Evolutionary conservation across 1,140 invertebrate species (phyloP).

Genomic region (Aphelenchoides avenae): DNA sequence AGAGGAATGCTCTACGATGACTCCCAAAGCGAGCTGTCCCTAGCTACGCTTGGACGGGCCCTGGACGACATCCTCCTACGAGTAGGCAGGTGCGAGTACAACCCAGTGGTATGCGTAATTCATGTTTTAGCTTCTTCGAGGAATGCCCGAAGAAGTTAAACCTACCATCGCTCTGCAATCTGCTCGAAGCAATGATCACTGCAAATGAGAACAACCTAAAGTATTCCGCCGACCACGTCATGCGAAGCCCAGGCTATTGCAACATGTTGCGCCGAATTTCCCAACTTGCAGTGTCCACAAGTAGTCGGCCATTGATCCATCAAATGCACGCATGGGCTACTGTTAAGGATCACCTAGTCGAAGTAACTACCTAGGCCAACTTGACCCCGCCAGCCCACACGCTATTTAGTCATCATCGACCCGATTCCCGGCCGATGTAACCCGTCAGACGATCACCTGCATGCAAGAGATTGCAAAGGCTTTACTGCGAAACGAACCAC

Average conservation of each 20-base stretch:
- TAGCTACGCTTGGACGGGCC: slow-evolving; percentile 22
- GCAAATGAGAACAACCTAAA: slow-evolving; percentile 26
- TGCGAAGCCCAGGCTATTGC: neutral
- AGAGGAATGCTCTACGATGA: slow-evolving; percentile 9
- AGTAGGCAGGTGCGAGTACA: slow-evolving; percentile 19
- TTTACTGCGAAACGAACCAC: slow-evolving; percentile 11
- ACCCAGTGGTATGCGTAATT: neutral
- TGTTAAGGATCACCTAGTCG: slow-evolving; percentile 26
- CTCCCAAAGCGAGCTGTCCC: slow-evolving; percentile 28
- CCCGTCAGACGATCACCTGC: slow-evolving; percentile 3
- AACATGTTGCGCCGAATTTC: slow-evolving; percentile 14
- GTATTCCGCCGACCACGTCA: neutral
- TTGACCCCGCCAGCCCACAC: neutral
- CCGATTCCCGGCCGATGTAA: slow-evolving; percentile 25
- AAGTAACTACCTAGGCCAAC: neutral
- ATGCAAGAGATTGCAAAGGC: slow-evolving; percentile 16
- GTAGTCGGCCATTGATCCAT: slow-evolving; percentile 12
- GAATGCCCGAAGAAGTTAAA: slow-evolving; percentile 13
- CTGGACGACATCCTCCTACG: slow-evolving; percentile 25
- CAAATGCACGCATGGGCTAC: slow-evolving; percentile 15
- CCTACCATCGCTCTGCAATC: slow-evolving; percentile 15
- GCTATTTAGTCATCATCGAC: slow-evolving; percentile 16
- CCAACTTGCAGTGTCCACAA: slow-evolving; percentile 1
- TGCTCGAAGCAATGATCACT: slow-evolving; percentile 12
- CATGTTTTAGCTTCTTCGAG: slow-evolving; percentile 28